These are phyloP conservation scores for Platichthys stellatus DNA, from an alignment of 2,113 vertebrate species.

Conservation along the genomic window DNA sequence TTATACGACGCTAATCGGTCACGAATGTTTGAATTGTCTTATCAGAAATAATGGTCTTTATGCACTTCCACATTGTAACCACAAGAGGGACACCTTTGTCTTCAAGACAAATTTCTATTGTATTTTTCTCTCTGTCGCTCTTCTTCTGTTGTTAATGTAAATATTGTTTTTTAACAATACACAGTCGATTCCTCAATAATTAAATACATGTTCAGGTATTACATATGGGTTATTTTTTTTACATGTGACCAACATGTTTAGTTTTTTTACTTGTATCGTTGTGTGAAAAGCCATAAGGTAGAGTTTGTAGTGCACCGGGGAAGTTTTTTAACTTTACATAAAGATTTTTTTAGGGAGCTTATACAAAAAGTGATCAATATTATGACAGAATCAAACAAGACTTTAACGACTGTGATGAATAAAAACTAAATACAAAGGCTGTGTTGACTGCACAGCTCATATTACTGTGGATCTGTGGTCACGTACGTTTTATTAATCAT, in stretches of 20 bases:
- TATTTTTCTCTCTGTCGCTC: neutral
- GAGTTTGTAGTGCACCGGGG: neutral
- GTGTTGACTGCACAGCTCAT: too few species aligned
- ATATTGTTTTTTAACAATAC: neutral
- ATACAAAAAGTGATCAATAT: neutral
- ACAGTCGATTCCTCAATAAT: neutral
- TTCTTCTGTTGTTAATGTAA: neutral
- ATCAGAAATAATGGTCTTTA: neutral
- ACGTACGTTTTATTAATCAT: neutral
- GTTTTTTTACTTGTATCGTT: neutral
- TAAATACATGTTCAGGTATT: neutral
- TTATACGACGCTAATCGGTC: neutral
- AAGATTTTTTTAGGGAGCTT: neutral
- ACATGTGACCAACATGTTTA: neutral
- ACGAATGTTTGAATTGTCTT: neutral
- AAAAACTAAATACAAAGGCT: neutral
- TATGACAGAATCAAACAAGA: neutral
- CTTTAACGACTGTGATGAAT: neutral
- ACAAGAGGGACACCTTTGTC: slow-evolving; percentile 56
- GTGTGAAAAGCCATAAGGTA: neutral
- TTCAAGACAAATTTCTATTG: neutral
- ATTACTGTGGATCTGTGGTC: too few species aligned
- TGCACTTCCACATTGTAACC: slow-evolving; percentile 47
- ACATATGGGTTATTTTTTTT: neutral
- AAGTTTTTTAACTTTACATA: neutral